Evolutionary conservation across 2,113 vertebrate genomes (phyloP).

Genomic region (Corvus moneduloides): DNA sequence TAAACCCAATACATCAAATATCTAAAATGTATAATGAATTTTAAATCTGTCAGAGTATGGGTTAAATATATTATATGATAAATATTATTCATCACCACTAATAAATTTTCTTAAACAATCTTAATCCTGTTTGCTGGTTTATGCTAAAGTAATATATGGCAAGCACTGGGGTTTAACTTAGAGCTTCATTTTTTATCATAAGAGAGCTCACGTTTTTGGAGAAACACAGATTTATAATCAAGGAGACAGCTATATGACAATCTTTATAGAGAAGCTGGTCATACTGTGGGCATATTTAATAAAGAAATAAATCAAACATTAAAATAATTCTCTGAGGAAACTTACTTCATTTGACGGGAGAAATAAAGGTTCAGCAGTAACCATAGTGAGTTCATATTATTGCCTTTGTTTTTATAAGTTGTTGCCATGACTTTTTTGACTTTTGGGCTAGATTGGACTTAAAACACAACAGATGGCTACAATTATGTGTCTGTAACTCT

Average conservation of each 20-base stretch:
- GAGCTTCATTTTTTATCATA: constrained; percentile 29
- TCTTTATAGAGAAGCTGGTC: constrained; percentile 65
- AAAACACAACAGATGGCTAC: constrained; percentile 79
- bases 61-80: constrained; percentile 18
- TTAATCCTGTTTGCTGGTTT: constrained; percentile 31
- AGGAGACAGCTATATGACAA: constrained; percentile 59
- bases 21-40: neutral
- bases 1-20: neutral
- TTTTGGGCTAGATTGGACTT: constrained; percentile 72
- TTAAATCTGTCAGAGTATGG: neutral
- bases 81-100: neutral
- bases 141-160: constrained; percentile 21
- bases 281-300: constrained; percentile 68
- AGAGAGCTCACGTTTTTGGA: neutral
- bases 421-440: constrained; percentile 76
- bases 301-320: constrained; percentile 72
- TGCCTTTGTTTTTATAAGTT: constrained; percentile 76
- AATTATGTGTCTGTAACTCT: constrained; percentile 74
- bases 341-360: constrained; percentile 71
- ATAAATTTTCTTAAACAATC: constrained; percentile 43
- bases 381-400: constrained; percentile 78
- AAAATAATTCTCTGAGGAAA: constrained; percentile 72
- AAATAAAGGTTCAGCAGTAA: constrained; percentile 75
- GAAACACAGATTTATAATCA: constrained; percentile 56
- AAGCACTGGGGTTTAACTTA: neutral